Evolutionary conservation across 2,888 invertebrate genomes (phyloP).

Genomic region (Ophioninae sp.): DNA sequence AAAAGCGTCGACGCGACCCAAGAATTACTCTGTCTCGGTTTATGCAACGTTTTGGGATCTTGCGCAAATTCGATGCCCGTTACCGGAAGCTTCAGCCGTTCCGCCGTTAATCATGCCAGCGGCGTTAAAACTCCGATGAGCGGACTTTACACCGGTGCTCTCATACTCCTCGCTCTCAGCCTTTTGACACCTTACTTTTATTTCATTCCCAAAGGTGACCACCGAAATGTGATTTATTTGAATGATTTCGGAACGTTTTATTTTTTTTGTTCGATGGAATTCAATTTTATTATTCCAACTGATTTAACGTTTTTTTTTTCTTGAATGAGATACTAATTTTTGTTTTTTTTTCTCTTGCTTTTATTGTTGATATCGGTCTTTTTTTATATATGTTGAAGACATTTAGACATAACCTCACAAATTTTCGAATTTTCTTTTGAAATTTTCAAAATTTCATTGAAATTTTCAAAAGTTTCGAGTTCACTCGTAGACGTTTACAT

Average conservation of each 20-base stretch:
- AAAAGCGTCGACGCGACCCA: conserved; percentile 93
- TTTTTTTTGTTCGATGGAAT: not conserved
- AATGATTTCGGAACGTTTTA: not conserved
- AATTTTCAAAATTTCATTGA: too few species aligned
- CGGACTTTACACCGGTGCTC: conserved; percentile 90
- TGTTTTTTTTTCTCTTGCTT: too few species aligned
- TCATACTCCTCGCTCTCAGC: conserved; percentile 92
- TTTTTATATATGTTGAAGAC: too few species aligned
- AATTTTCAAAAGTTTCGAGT: too few species aligned
- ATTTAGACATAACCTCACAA: too few species aligned
- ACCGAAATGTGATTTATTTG: not conserved
- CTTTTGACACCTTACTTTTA: conserved; percentile 94
- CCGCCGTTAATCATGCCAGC: conserved; percentile 97
- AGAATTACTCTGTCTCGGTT: conserved; percentile 92
- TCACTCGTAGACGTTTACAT: too few species aligned
- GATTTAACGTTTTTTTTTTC: too few species aligned
- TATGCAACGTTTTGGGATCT: conserved; percentile 93
- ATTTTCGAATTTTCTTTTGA: too few species aligned
- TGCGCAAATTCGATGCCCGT: conserved; percentile 96
- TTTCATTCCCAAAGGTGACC: conserved; percentile 88
- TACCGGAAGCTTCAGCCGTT: conserved; percentile 93
- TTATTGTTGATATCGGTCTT: too few species aligned
- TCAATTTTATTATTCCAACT: too few species aligned
- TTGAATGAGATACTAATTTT: too few species aligned
- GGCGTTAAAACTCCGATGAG: conserved; percentile 95